Evolutionary conservation across 2,797 vertebrate genomes (phyloP), one percentile per base, ranked within the genome.

Genomic region (Echiichthys vipera): DNA sequence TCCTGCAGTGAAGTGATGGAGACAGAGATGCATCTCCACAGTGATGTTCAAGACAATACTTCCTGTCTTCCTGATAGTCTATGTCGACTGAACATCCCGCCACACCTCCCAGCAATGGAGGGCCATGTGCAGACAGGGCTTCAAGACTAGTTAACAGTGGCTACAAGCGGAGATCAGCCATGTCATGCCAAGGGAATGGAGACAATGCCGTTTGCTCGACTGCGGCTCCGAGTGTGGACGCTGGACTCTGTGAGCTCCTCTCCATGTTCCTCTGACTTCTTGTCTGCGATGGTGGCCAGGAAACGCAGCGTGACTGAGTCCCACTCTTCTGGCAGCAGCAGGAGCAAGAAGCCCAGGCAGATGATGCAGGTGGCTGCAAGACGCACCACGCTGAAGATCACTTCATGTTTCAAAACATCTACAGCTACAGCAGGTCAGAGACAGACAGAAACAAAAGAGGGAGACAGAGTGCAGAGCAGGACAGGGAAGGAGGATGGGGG

Each of bases 281-380:
- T 98, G 84, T 99, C 98, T 24, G 97, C 97, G 34, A 99, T 92
- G 88, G 91, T 95, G 81, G 98, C 95, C 82, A 99, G 95, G 92
- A 99, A 98, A 64, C 96, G 93, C 89, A 99, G 92, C 0, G 96
- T 99, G 66, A 98, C 96, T 5, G 98, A 96, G 59, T 99, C 98
- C 98, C 98, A 99, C 84, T 99, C 98, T 83, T 99, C 98, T 0
- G 98, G 98, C 64, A 99, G 92, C 53, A 99, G 93, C 95, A 99
- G 95, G 22, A 99, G 94, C 84, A 99, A 91, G 90, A 99, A 99
- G 1, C 98, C 98, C 13, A 98, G 85, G 88, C 97, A 98, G 88
- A 99, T 99, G 88, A 98, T 96, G 92, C 97, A 95, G 74, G 97
- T 99, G 43, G 98, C 98, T 12, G 97, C 96, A 89, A 99, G 88